phyloP scores from a whole-genome alignment of 2,113 vertebrate genomes.

The Panthera uncia region DNA sequence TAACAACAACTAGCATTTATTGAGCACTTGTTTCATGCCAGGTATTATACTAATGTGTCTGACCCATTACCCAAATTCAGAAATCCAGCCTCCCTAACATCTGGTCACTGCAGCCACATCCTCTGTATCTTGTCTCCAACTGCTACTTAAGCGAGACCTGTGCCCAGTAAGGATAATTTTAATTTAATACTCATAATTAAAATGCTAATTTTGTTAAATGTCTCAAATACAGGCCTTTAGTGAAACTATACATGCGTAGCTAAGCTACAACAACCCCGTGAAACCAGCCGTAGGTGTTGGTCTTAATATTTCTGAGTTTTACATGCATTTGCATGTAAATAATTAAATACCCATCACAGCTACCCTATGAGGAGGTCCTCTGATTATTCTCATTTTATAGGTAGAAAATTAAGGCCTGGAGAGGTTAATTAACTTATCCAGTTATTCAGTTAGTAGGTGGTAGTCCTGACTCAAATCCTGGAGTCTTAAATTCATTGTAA shows the following conservation, averaged over 20 bases:
- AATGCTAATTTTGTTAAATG: constrained; percentile 29
- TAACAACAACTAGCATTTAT: background rate
- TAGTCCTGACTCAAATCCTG: background rate
- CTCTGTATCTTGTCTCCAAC: background rate
- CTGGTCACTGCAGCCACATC: background rate
- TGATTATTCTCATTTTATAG: background rate
- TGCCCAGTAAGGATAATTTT: background rate
- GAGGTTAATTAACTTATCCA: background rate
- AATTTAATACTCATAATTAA: constrained; percentile 29
- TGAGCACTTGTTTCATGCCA: background rate
- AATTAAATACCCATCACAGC: background rate
- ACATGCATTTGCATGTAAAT: background rate
- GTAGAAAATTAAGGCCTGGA: background rate
- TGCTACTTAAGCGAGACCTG: background rate
- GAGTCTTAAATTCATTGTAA: background rate
- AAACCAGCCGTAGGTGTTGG: background rate
- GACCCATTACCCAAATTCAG: background rate
- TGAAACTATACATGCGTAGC: background rate
- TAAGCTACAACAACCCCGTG: background rate
- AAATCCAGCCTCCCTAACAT: background rate
- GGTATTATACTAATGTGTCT: background rate
- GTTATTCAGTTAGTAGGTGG: background rate
- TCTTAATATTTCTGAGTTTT: background rate
- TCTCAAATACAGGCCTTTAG: constrained; percentile 28
- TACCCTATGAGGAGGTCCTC: background rate